Evolutionary conservation across 2,797 vertebrate species (phyloP).

Genomic region (Lagodon rhomboides): DNA sequence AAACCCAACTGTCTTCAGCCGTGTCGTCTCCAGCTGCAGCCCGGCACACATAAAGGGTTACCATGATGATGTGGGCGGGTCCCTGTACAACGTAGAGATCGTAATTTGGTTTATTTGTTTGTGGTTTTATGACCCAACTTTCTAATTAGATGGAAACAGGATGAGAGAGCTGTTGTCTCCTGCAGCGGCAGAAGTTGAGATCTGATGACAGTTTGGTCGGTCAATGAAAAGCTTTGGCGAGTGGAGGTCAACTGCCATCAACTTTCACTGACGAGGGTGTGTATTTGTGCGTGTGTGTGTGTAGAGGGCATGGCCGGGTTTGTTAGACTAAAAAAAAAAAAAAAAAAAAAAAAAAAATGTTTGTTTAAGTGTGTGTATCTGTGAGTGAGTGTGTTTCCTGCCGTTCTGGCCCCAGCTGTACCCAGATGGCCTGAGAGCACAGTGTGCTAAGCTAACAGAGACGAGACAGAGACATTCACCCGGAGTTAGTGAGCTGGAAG

Average conservation of each 20-base stretch:
- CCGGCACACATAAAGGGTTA: not conserved
- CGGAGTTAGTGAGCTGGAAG: conserved; percentile 66
- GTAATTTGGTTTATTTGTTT: conserved; percentile 33
- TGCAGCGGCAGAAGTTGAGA: conserved; percentile 5
- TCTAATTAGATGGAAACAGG: conserved; percentile 43
- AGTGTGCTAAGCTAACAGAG: conserved; percentile 73
- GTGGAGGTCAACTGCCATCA: conserved; percentile 36
- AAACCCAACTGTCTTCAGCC: not conserved
- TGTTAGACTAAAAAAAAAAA: conserved; percentile 32
- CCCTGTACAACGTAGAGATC: not conserved
- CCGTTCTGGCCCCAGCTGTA: conserved; percentile 73
- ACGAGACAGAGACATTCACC: conserved; percentile 62
- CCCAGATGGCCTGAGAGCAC: conserved; percentile 74
- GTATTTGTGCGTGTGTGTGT: conserved; percentile 9
- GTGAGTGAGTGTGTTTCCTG: conserved; percentile 70
- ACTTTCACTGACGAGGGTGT: conserved; percentile 10
- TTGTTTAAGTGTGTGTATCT: conserved; percentile 62
- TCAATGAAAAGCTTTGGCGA: conserved; percentile 15
- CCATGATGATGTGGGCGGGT: not conserved
- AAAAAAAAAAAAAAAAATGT: conserved; percentile 31
- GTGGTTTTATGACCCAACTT: conserved; percentile 26
- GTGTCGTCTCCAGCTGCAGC: conserved; percentile 2
- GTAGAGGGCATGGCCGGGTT: conserved; percentile 15
- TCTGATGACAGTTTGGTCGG: conserved; percentile 24
- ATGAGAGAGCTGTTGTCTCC: conserved; percentile 4